These are phyloP conservation scores for Pachypsylla venusta DNA, from an alignment of 1,140 invertebrate species.

Conservation along the genomic window DNA sequence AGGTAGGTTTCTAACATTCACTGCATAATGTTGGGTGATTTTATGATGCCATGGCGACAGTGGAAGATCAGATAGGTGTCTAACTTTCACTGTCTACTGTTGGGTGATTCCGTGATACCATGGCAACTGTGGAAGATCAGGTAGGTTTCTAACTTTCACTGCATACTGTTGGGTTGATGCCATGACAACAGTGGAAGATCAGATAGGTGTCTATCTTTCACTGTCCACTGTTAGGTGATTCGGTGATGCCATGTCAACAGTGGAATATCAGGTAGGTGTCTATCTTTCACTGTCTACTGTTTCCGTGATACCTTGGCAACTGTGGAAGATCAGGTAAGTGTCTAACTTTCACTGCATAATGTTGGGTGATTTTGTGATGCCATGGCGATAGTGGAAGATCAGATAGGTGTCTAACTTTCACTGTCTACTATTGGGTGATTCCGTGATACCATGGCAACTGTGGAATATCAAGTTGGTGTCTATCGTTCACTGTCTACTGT, in stretches of 20 bases:
- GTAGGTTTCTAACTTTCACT: slow-evolving; percentile 8
- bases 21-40: slow-evolving; percentile 55
- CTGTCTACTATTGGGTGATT: slow-evolving; percentile 55
- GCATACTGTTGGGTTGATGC: neutral
- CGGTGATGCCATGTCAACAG: slow-evolving; percentile 71
- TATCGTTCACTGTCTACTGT: slow-evolving; percentile 31
- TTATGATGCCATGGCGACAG: slow-evolving; percentile 74
- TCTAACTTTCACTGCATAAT: slow-evolving; percentile 32
- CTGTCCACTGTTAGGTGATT: slow-evolving; percentile 69
- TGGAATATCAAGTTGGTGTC: slow-evolving; percentile 48
- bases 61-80: slow-evolving; percentile 48
- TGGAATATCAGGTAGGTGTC: slow-evolving; percentile 48
- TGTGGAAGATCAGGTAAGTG: slow-evolving; percentile 50
- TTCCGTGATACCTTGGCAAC: slow-evolving; percentile 81
- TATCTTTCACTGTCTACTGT: slow-evolving; percentile 38
- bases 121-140: neutral
- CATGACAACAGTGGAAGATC: neutral
- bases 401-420: slow-evolving; percentile 30
- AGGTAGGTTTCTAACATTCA: slow-evolving; percentile 30
- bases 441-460: slow-evolving; percentile 74
- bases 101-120: neutral
- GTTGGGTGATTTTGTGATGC: slow-evolving; percentile 85
- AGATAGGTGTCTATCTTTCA: slow-evolving; percentile 8
- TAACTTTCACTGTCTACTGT: slow-evolving; percentile 5
- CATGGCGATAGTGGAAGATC: slow-evolving; percentile 67